These are phyloP conservation scores for Dryadula phaetusa DNA, from an alignment of 2,888 invertebrate genomes.

Conservation along the genomic window DNA sequence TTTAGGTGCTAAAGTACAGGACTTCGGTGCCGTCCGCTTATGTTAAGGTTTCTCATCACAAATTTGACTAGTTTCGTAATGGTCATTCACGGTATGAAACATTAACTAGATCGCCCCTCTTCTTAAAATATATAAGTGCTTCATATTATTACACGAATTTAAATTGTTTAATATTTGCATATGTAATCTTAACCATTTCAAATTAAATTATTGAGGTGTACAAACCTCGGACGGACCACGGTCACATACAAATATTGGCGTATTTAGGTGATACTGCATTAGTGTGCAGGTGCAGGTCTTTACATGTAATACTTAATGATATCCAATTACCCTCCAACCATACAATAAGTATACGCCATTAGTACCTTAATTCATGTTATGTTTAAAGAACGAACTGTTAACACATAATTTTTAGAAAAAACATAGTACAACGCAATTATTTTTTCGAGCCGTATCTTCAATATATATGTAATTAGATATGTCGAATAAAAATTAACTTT, in stretches of 20 bases:
- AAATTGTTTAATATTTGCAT: background rate
- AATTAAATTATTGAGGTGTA: slow-evolving; percentile 19
- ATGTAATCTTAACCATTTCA: slow-evolving; percentile 11
- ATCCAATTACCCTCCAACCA: background rate
- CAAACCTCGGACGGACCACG: slow-evolving; percentile 27
- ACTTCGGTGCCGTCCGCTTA: slow-evolving; percentile 21
- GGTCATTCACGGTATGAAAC: slow-evolving; percentile 13
- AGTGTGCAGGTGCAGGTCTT: background rate
- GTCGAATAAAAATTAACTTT: too few relatives aligned
- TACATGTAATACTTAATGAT: background rate
- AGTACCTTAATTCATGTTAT: background rate
- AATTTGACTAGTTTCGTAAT: slow-evolving; percentile 17
- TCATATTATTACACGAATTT: slow-evolving; percentile 4
- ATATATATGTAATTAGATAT: too few relatives aligned
- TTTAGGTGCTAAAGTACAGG: slow-evolving; percentile 23
- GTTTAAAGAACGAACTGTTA: background rate
- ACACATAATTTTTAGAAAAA: background rate
- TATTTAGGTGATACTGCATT: background rate
- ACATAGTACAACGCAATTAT: background rate
- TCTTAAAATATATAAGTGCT: background rate
- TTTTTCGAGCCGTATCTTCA: background rate
- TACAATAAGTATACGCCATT: background rate
- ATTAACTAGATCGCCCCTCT: slow-evolving; percentile 4
- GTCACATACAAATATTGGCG: slow-evolving; percentile 19
- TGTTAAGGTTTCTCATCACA: slow-evolving; percentile 9